Conservation (phyloP, 2,888 invertebrate species). For the Leptopilina myrica region DNA sequence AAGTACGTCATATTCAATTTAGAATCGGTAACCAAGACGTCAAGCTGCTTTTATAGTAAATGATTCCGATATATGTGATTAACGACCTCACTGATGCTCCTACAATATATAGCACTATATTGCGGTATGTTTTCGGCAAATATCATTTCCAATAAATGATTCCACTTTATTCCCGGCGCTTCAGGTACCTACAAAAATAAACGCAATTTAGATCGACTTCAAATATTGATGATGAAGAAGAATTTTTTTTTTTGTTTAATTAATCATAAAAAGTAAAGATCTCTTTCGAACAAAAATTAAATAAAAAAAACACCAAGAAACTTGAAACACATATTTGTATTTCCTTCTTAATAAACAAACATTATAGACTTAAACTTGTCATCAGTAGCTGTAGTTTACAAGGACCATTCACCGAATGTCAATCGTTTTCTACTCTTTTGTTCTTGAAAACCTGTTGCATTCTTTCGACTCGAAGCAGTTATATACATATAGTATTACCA, state of each 20-base stretch:
- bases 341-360: not conserved
- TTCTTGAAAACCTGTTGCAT: constrained; percentile 40
- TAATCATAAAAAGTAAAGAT: too few species aligned
- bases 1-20: constrained; percentile 40
- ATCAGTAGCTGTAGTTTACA: constrained; percentile 5
- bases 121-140: constrained; percentile 14
- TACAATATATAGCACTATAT: constrained; percentile 10
- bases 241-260: too few species aligned
- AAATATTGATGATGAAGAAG: too few species aligned
- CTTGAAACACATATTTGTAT: too few species aligned
- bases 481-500: constrained; percentile 30
- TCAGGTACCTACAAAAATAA: constrained; percentile 24
- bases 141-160: constrained; percentile 14
- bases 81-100: constrained; percentile 32
- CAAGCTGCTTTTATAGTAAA: constrained; percentile 34
- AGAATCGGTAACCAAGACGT: constrained; percentile 39
- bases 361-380: not conserved
- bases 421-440: constrained; percentile 42
- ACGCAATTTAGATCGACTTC: constrained; percentile 15
- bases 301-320: too few species aligned
- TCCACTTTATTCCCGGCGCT: too few species aligned
- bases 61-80: constrained; percentile 28
- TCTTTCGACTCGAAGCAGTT: constrained; percentile 38
- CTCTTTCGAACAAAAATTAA: too few species aligned
- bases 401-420: constrained; percentile 33